Evolutionary conservation across 2,113 vertebrate genomes (phyloP).

Genomic region (Strix uralensis): DNA sequence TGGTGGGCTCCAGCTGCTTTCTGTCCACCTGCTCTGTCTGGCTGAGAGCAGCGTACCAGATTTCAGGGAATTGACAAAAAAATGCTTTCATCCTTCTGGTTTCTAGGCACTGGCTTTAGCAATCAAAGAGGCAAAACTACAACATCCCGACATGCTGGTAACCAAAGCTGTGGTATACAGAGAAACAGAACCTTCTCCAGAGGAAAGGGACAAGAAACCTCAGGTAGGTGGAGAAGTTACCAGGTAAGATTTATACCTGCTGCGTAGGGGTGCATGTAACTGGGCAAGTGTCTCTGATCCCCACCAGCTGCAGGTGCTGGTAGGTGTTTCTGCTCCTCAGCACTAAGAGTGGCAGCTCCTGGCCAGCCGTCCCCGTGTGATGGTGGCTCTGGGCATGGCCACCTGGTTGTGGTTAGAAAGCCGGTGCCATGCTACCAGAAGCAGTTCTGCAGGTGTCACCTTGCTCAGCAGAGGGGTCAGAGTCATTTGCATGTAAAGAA

Average conservation of each 20-base stretch:
- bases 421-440: not conserved
- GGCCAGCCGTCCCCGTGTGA: not conserved
- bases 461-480: not conserved
- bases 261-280: not conserved
- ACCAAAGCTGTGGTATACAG: slow-evolving; percentile 99
- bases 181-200: slow-evolving; percentile 93
- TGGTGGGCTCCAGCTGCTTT: not conserved
- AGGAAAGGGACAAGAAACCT: slow-evolving; percentile 86
- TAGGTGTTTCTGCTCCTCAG: not conserved
- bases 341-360: not conserved
- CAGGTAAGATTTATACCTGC: not conserved
- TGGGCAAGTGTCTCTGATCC: not conserved
- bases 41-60: not conserved
- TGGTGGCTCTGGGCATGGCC: not conserved
- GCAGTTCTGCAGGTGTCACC: not conserved
- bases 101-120: slow-evolving; percentile 93
- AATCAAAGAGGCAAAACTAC: slow-evolving; percentile 97
- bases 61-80: not conserved
- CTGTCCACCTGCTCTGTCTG: not conserved
- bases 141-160: slow-evolving; percentile 98
- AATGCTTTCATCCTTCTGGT: not conserved
- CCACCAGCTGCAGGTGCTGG: not conserved
- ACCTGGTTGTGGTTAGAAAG: not conserved
- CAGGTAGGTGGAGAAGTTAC: slow-evolving; percentile 75
- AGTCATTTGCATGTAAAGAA: not conserved